Evolutionary conservation across 2,888 invertebrate genomes (phyloP).

Genomic region (Alentia gelatinosa): DNA sequence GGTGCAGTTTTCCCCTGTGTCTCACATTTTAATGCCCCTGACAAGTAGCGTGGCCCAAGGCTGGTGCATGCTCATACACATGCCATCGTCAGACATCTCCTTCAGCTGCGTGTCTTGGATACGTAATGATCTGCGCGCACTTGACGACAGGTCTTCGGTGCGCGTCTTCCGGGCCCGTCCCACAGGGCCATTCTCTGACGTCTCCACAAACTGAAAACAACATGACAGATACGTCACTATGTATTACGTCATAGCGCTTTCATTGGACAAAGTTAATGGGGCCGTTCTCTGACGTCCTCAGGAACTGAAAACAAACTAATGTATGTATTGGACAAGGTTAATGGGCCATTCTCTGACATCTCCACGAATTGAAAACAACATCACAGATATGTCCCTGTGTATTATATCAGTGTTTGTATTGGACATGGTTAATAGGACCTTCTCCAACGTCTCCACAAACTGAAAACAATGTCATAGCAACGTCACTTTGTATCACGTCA

Average conservation of each 20-base stretch:
- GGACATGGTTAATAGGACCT: too few relatives aligned
- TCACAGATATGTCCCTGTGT: too few relatives aligned
- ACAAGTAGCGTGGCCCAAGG: constrained; percentile 96
- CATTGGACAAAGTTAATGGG: too few relatives aligned
- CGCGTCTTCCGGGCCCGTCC: neutral
- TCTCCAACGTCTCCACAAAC: neutral
- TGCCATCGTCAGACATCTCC: constrained; percentile 92
- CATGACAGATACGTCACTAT: too few relatives aligned
- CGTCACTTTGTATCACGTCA: too few relatives aligned
- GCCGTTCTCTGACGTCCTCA: too few relatives aligned
- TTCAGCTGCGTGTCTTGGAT: constrained; percentile 88
- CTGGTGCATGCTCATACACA: constrained; percentile 96
- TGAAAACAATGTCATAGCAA: neutral
- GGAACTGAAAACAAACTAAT: too few relatives aligned
- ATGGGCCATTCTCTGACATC: neutral
- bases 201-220: neutral
- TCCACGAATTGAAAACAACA: too few relatives aligned
- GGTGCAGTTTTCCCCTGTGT: constrained; percentile 31
- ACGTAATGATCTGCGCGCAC: constrained; percentile 60
- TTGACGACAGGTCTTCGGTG: neutral
- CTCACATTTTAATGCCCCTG: constrained; percentile 92
- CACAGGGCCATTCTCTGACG: neutral
- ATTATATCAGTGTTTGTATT: too few relatives aligned
- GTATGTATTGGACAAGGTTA: too few relatives aligned
- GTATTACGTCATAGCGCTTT: too few relatives aligned